phyloP scores from a whole-genome alignment of 2,888 invertebrate species.

The Mythimna ferrago region DNA sequence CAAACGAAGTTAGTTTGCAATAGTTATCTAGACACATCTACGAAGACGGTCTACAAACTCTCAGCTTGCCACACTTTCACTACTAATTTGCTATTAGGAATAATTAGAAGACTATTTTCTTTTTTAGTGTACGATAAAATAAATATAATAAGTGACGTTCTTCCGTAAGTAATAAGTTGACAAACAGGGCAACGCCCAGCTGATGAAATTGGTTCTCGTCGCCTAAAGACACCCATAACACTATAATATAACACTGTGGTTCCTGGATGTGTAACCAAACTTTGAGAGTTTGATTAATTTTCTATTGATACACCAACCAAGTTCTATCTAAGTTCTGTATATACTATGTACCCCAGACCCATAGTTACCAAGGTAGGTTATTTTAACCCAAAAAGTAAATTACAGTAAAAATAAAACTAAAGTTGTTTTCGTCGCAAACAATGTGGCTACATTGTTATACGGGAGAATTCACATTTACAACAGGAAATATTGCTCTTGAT shows the following conservation, averaged over 20 bases:
- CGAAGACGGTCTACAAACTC: not conserved
- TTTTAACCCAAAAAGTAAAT: not conserved
- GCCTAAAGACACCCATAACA: not conserved
- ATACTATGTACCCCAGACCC: too few species aligned
- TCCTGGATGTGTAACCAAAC: not conserved
- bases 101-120: conserved; percentile 9
- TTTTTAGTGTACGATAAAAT: not conserved
- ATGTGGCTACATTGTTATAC: not conserved
- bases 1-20: conserved; percentile 12
- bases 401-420: not conserved
- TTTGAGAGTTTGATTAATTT: not conserved
- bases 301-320: not conserved
- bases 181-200: conserved; percentile 32
- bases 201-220: conserved; percentile 17
- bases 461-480: conserved; percentile 7
- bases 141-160: conserved; percentile 14
- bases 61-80: conserved; percentile 16
- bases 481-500: conserved; percentile 16
- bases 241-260: not conserved
- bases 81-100: conserved; percentile 14
- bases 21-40: conserved; percentile 4
- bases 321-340: too few species aligned
- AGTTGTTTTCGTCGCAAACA: conserved; percentile 11
- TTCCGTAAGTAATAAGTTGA: conserved; percentile 27
- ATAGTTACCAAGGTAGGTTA: not conserved